Conservation (phyloP, 2,113 vertebrate species). For the Corydoras maculifer region DNA sequence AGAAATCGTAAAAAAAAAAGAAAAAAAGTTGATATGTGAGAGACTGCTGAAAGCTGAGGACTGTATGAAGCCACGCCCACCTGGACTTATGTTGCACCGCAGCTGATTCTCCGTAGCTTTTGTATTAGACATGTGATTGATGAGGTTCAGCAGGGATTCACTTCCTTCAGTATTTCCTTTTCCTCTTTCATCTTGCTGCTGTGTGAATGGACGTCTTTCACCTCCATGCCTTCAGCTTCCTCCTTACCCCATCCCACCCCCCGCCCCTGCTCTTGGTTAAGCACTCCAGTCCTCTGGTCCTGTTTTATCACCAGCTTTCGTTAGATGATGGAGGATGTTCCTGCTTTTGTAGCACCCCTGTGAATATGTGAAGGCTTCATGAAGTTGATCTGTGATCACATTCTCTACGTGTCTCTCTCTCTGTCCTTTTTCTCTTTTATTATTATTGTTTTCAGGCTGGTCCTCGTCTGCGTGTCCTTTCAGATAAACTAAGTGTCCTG, state of each 20-base stretch:
- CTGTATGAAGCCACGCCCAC: slow-evolving; percentile 59
- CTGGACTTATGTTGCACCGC: slow-evolving; percentile 95
- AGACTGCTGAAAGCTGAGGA: slow-evolving; percentile 94
- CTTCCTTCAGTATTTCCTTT: slow-evolving; percentile 76
- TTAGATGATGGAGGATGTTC: too few relatives aligned
- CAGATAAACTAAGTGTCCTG: slow-evolving; percentile 62
- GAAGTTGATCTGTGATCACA: neutral
- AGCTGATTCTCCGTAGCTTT: slow-evolving; percentile 92
- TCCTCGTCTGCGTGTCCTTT: slow-evolving; percentile 54
- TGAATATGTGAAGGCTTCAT: slow-evolving; percentile 12
- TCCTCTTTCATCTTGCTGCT: slow-evolving; percentile 49
- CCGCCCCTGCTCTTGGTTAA: too few relatives aligned
- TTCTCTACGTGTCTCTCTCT: neutral
- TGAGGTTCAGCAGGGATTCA: slow-evolving; percentile 81
- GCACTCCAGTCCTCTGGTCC: too few relatives aligned
- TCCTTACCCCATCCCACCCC: too few relatives aligned
- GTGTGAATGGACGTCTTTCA: neutral
- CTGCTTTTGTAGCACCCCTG: neutral
- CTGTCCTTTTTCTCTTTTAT: slow-evolving; percentile 3
- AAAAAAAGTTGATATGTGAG: slow-evolving; percentile 48
- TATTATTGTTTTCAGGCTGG: slow-evolving; percentile 58
- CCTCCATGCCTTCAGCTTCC: too few relatives aligned
- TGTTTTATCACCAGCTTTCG: too few relatives aligned
- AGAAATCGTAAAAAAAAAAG: slow-evolving; percentile 67
- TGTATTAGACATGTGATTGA: slow-evolving; percentile 84